Evolutionary conservation across 2,113 vertebrate genomes (phyloP), one percentile per base, ranked within the genome.

Genomic region (Zosterops pallidus): DNA sequence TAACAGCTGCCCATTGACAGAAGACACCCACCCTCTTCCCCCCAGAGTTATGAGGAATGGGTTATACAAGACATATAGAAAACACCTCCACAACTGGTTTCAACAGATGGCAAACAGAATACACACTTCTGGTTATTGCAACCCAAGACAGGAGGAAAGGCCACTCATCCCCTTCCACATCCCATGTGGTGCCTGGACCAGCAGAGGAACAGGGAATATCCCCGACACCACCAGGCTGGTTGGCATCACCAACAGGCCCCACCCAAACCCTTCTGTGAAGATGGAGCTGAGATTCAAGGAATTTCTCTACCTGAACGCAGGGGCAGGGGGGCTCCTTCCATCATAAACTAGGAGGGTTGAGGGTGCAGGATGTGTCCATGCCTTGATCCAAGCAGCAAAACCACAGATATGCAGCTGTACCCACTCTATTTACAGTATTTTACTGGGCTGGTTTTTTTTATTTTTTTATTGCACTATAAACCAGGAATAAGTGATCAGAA

Each of bases 401-500:
- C 3, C 63, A 9, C 4, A 50, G 60, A 19, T 19, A 14, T 47
- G 90, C 79, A 63, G 83, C 85, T 62, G 42, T 52, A 60, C 55
- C 44, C 28, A 5, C 76, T 78, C 87, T 63, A 65, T 91, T 90
- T 86, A 74, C 82, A 68, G 75, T 33, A 35, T 81, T 96, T 95
- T 94, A 91, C 83, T 88, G n/a, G 82, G 79, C 56, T 91, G 82
- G 9, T 39, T 10, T 9, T 28, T 26, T 33, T n/a, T n/a, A 9
- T 95, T 89, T 77, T 77, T 83, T 95, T 96, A 96, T 96, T 69
- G 44, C 35, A 20, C 91, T n/a, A 93, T 94, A 97, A 95, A 96
- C 25, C 85, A 91, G 78, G 87, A 93, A 86, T 77, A 92, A 95
- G 90, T 80, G 90, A 95, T 94, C 93, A 93, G 96, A 94, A 96